These are phyloP conservation scores for Physeter macrocephalus DNA, from an alignment of 2,113 vertebrate species.

Conservation along the genomic window DNA sequence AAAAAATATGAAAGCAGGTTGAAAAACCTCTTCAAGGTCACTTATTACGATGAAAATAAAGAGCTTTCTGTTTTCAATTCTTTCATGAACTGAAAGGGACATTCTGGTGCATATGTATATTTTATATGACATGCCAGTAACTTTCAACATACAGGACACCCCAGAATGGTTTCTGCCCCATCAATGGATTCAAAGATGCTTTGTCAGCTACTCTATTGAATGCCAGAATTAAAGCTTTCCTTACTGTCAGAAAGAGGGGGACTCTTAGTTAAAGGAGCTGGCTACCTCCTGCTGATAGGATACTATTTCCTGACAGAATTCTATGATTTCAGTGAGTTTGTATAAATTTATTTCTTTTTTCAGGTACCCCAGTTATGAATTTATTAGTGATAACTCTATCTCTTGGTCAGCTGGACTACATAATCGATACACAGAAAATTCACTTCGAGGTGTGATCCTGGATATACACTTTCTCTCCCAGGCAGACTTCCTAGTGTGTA, in stretches of 20 bases:
- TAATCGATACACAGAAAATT: slow-evolving; percentile 98
- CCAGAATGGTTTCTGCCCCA: not conserved
- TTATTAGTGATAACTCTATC: slow-evolving; percentile 99
- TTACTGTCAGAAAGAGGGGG: not conserved
- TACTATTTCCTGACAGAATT: not conserved
- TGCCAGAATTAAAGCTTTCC: not conserved
- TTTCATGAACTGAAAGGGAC: not conserved
- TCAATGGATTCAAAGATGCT: not conserved
- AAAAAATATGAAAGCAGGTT: not conserved
- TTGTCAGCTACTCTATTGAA: not conserved
- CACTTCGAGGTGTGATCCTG: slow-evolving; percentile 95
- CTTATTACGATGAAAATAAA: slow-evolving; percentile 33
- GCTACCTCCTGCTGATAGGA: not conserved
- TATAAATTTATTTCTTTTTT: slow-evolving; percentile 59
- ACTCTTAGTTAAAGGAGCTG: not conserved
- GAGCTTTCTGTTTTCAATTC: not conserved
- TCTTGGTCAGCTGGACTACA: slow-evolving; percentile 99
- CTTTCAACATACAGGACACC: not conserved
- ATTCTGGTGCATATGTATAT: not conserved
- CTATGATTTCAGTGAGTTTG: not conserved
- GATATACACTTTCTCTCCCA: slow-evolving; percentile 99
- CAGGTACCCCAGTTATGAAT: slow-evolving; percentile 96
- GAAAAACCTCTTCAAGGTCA: not conserved
- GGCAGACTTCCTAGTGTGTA: slow-evolving; percentile 97
- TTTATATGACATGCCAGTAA: not conserved